A percentile compares a stretch with the other conserved stretches of the same genome.
Conservation (phyloP, 2,113 vertebrate species). For the Trematomus loennbergii region DNA sequence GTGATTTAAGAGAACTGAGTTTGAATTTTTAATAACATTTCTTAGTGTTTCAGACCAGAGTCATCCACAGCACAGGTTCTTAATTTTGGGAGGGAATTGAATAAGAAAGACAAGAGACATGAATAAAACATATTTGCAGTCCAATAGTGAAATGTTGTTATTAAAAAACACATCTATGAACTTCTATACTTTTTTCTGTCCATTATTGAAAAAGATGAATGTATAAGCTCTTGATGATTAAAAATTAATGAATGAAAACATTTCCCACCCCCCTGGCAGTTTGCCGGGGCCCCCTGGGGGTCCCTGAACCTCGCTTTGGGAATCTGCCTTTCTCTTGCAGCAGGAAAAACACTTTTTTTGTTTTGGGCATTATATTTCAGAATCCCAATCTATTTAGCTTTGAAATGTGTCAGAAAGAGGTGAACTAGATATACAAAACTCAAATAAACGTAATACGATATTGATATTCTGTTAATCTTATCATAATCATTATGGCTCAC, state of each 20-base stretch:
- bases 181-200: no score
- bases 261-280: no score
- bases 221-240: no score
- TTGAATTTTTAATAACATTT: neutral
- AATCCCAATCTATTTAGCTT: neutral
- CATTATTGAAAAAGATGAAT: no score
- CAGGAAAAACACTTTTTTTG: neutral
- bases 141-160: no score
- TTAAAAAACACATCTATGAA: no score
- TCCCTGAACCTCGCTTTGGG: no score
- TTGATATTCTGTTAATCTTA: neutral
- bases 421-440: neutral
- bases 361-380: neutral
- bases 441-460: neutral
- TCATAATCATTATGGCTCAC: neutral
- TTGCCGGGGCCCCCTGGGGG: no score
- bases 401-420: neutral
- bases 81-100: no score
- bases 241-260: no score
- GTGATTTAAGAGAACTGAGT: neutral
- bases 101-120: no score
- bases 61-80: neutral
- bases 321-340: neutral
- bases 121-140: no score
- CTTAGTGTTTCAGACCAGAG: neutral